Base-by-base conservation (phyloP, 2,797 vertebrate genomes). In the Molothrus aeneus region DNA sequence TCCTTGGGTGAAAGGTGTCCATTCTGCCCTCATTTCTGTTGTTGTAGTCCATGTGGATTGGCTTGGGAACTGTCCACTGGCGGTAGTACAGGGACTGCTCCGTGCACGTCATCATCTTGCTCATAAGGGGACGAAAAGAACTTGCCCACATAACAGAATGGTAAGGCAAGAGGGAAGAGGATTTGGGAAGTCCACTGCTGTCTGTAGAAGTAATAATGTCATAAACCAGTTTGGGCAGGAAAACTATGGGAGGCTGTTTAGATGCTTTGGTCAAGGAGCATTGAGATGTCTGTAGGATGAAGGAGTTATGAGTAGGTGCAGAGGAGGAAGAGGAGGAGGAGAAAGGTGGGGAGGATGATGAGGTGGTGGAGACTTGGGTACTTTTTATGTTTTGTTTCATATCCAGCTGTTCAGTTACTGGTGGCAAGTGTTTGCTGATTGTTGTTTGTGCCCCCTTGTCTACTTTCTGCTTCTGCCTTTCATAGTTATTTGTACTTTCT, bases 11-110 rank as follows among this genome's bases (percentile, higher is more conserved):
- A 91, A 99, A 99, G 96, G 98, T 98, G 88, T 99, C 99, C 65
- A 98, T 98, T 36, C 98, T 98, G 90, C 98, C 98, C 96, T 99
- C 99, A 1, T 98, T 97, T 40, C 98, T 98, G 90, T 99, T 99
- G 97, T 97, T 98, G 84, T 98, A 98, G 98, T 99, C 99, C 99
- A 99, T 99, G 97, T 99, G 99, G 96, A 98, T 96, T 19, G 98
- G 98, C 83, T 98, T 98, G 32, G 99, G 99, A 19, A 98, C 97
- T 0, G 99, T 99, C 99, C 99, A 99, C 73, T 99, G 99, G 34
- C 99, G 99, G 95, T 99, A 99, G 95, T 99, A 99, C 10, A 99
- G 98, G 2, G 99, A 99, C 98, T 99, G 99, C 91, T 99, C 99
- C 0, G 99, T 99, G 95, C 98, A 99, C 1, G 99, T 99, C 99